Base-by-base conservation (phyloP, 1,140 invertebrate genomes). In the Diuraphis noxia region DNA sequence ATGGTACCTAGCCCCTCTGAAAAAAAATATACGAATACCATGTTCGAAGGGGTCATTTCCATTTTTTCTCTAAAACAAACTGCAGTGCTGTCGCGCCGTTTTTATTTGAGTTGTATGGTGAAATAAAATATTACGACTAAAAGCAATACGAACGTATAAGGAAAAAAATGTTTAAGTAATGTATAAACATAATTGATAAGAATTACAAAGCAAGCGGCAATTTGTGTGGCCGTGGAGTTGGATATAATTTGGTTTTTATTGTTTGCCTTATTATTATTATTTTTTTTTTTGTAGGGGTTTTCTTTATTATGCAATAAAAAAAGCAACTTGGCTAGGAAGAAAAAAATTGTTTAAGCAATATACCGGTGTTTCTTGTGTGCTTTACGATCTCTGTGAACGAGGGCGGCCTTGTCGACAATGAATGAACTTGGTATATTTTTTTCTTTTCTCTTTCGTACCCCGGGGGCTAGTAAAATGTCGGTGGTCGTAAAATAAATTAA, bases 181-280 rank as follows among this genome's bases (percentile, higher is more conserved):
- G n/a, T 40, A 63, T 86, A 87, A 52, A 52, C 10, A 52, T 88
- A 88, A 88, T 88, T 88, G 86, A 88, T 88, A 63, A 88, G 36
- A 63, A 88, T 63, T 63, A 63, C 49, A 63, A 34, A 86, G 85
- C 84, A 36, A 86, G n/a, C 43, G 43, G 88, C 56, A 89, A 89
- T 89, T 81, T 90, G 63, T 81, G 72, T 40, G 72, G 72, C 34
- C 19, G 34, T 43, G 34, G n/a, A 81, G 88, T 72, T 4, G 41
- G 23, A 79, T 91, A 82, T 90, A 91, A 82, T 91, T 91, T 52
- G 43, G n/a, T 82, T 91, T 91, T 91, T 91, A 91, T 91, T 91
- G 77, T 91, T 91, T 81, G 41, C 41, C 89, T 81, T 91, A 40
- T 49, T 81, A 86, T 49, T 86, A 23, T 52, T 86, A 25, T 86